These are phyloP conservation scores for rat (Rattus norvegicus) DNA, from an alignment of 2,113 vertebrate species.

Conservation along the genomic window GRCr8 NC_086019.1:178821501-178822000, in stretches of 20 bases:
- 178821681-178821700: not conserved
- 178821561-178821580: not conserved
- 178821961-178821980: too few relatives aligned
- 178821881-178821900: not conserved
- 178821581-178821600: not conserved
- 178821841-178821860: not conserved
- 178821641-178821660: not conserved
- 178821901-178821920: not conserved
- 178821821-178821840: not conserved
- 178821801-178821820: not conserved
- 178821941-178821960: not conserved
- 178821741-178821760: not conserved
- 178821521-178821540: not conserved
- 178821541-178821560: not conserved
- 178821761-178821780: not conserved
- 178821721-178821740: not conserved
- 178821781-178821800: not conserved
- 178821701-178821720: not conserved
- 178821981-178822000: not conserved
- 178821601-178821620: too few relatives aligned
- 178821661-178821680: not conserved
- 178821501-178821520: not conserved
- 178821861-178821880: not conserved
- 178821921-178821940: not conserved
- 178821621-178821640: not conserved